A percentile compares a stretch with the other conserved stretches of the same genome.
These are phyloP conservation scores for Leucosticte australis DNA, from an alignment of 2,113 vertebrate species.

Conservation along the genomic window DNA sequence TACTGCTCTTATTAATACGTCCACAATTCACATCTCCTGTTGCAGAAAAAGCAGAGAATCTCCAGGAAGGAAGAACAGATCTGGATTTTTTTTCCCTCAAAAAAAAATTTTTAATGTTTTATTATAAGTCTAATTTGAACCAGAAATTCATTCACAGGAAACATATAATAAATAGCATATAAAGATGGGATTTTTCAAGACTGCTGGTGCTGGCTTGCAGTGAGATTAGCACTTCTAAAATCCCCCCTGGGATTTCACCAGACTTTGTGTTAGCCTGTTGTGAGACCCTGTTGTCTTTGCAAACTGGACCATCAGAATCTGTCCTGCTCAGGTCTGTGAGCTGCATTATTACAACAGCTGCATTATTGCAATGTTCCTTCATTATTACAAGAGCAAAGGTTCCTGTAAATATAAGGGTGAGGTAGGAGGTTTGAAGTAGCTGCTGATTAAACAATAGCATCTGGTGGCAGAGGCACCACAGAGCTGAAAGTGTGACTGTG, in stretches of 20 bases:
- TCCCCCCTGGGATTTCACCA: background rate
- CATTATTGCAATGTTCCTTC: background rate
- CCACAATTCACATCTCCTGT: background rate
- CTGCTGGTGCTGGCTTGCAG: background rate
- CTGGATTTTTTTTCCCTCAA: background rate
- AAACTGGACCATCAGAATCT: background rate
- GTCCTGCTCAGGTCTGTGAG: background rate
- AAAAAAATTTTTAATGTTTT: background rate
- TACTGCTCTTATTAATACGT: background rate
- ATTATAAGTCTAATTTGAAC: background rate
- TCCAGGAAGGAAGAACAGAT: background rate
- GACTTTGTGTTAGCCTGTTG: background rate
- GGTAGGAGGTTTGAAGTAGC: background rate
- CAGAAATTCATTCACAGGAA: background rate
- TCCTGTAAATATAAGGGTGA: background rate
- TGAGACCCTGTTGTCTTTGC: background rate
- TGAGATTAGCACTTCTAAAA: background rate
- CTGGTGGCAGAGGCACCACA: background rate
- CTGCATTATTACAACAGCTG: background rate
- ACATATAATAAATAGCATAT: background rate
- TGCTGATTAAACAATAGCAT: background rate
- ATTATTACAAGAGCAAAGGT: background rate
- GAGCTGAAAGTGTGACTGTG: rapidly evolving
- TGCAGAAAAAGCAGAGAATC: background rate
- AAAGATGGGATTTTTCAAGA: background rate